phyloP scores from a whole-genome alignment of 1,140 invertebrate genomes.

The Lepidurus packardi region DNA sequence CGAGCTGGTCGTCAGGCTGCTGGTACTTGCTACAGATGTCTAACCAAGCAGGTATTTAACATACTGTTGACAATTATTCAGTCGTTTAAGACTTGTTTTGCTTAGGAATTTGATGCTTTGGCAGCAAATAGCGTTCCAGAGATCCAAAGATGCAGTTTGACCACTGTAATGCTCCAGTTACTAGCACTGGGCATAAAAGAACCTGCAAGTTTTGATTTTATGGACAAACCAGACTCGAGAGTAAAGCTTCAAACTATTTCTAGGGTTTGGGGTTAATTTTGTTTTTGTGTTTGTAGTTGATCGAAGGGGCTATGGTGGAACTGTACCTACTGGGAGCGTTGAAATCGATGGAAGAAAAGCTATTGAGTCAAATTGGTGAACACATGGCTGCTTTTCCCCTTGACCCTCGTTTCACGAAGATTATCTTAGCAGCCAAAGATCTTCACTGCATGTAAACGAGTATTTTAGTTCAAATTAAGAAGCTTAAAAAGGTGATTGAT shows the following conservation, averaged over 20 bases:
- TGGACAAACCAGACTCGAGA: conserved; percentile 75
- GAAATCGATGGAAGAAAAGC: conserved; percentile 49
- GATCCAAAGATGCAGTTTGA: conserved; percentile 72
- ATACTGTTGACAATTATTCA: neutral
- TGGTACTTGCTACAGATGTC: conserved; percentile 78
- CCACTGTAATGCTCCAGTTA: conserved; percentile 71
- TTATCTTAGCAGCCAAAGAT: conserved; percentile 68
- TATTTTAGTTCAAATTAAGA: neutral
- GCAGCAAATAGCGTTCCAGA: conserved; percentile 71
- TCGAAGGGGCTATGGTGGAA: conserved; percentile 61
- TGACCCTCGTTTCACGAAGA: conserved; percentile 82
- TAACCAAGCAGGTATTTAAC: conserved; percentile 50
- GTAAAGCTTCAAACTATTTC: conserved; percentile 37
- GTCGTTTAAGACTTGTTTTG: conserved; percentile 26
- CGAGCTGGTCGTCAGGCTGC: conserved; percentile 78
- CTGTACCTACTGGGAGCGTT: conserved; percentile 70
- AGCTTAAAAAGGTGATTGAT: conserved; percentile 32
- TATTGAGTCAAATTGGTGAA: conserved; percentile 71
- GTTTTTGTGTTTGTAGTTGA: conserved; percentile 42
- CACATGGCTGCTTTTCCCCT: conserved; percentile 87
- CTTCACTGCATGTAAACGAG: conserved; percentile 64
- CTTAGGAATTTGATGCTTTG: conserved; percentile 62
- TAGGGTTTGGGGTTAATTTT: conserved; percentile 33
- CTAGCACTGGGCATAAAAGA: conserved; percentile 73
- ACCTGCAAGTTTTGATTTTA: conserved; percentile 79